phyloP scores from a whole-genome alignment of 2,888 invertebrate species.

The Cylloceria caligata region DNA sequence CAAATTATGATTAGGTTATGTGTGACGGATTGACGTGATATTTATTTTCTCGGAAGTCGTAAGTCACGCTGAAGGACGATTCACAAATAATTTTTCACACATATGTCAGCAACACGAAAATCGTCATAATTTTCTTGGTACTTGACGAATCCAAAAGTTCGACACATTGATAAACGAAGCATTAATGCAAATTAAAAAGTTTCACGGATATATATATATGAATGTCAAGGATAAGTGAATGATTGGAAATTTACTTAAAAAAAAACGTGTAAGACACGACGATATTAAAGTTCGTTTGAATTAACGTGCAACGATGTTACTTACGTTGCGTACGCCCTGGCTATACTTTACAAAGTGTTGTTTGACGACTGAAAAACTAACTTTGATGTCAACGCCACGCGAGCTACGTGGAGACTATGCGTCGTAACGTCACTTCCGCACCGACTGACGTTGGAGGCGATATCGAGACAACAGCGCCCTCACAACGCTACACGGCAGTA shows the following conservation, averaged over 20 bases:
- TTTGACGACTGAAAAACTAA: conserved; percentile 70
- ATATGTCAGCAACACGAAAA: conserved; percentile 6
- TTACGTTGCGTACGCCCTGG: conserved; percentile 69
- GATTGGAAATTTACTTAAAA: neutral
- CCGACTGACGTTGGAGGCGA: conserved; percentile 74
- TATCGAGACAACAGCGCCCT: conserved; percentile 43
- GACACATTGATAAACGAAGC: neutral
- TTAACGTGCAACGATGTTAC: conserved; percentile 58
- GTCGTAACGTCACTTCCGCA: conserved; percentile 78
- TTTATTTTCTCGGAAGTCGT: conserved; percentile 10
- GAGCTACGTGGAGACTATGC: conserved; percentile 79
- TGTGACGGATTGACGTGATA: neutral
- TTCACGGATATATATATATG: neutral
- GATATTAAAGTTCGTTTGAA: conserved; percentile 4
- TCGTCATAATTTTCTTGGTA: conserved; percentile 27
- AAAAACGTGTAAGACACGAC: neutral
- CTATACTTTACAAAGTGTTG: conserved; percentile 69
- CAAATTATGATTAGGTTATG: conserved; percentile 28
- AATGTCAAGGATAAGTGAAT: neutral
- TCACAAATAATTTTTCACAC: conserved; percentile 19
- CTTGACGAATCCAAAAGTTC: conserved; percentile 21
- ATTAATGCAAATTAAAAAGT: neutral
- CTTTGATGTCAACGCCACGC: conserved; percentile 63
- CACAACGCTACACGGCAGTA: conserved; percentile 29
- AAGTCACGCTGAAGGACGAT: conserved; percentile 8